Base-by-base conservation (phyloP, 2,113 vertebrate species). In the Reinhardtius hippoglossoides region DNA sequence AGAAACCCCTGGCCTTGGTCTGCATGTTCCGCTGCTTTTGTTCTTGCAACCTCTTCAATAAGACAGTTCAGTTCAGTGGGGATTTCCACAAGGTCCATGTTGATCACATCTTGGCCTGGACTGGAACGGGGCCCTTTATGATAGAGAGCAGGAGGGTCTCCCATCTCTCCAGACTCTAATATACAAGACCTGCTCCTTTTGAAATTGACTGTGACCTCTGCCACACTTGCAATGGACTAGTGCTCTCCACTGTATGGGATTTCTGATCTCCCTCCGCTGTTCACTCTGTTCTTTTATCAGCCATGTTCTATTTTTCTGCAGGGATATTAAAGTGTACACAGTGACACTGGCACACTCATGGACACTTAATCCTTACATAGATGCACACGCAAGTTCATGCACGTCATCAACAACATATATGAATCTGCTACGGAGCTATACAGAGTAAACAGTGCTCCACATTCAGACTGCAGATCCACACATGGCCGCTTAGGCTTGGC, bases 191-290 rank as follows among this genome's bases (percentile, higher is more conserved):
- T 89, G 91, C 87, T 91, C 86, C 87, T 89, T 90, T 87, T 87
- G 86, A 93, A 92, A 93, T 93, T 92, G 91, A 90, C 87, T 93
- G 82, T 92, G 91, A 93, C 91, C 92, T 87, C 86, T 89, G 89
- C 75, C 87, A 92, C 88, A 90, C 87, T 90, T 90, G 87, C 90
- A 91, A 90, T 90, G 90, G 92, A 92, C 91, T 89, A 83, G 84
- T 86, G 90, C 88, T 91, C 89, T 87, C 78, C 75, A 85, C 85
- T 84, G 87, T 91, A 89, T 91, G 78, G 85, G 83, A 91, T 91
- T 89, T 86, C 66, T 88, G 88, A 87, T 87, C 85, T 87, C 83
- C 81, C 75, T 20, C 57, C 12, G 31, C 66, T 16, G 26, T 67
- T 82, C 81, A 64, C 72, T 58, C 83, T 54, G 82, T 71, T 80